phyloP scores from a whole-genome alignment of 1,140 invertebrate species.

The Nasonia giraulti region DNA sequence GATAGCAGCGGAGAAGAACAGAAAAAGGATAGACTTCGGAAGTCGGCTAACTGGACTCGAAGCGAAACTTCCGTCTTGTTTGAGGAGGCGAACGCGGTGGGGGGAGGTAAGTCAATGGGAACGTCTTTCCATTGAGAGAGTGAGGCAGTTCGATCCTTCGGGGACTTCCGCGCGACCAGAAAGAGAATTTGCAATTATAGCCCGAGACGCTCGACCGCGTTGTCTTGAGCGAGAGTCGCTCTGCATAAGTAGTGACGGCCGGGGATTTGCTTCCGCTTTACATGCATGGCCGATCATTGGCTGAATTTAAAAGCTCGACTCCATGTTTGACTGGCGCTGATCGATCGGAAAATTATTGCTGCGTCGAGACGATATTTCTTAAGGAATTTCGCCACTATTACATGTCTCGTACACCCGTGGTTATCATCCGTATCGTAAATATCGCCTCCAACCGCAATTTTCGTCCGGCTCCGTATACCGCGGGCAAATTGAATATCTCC shows the following conservation, averaged over 20 bases:
- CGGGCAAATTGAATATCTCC: slow-evolving; percentile 34
- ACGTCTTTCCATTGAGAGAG: slow-evolving; percentile 60
- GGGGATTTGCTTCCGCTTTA: slow-evolving; percentile 10
- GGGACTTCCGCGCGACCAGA: slow-evolving; percentile 57
- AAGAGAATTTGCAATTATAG: slow-evolving; percentile 64
- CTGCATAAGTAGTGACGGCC: slow-evolving; percentile 42
- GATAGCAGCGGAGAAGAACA: neutral
- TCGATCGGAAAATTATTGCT: slow-evolving; percentile 10
- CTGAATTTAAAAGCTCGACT: slow-evolving; percentile 7
- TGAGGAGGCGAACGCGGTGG: slow-evolving; percentile 25
- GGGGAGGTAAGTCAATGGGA: slow-evolving; percentile 49
- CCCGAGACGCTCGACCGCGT: slow-evolving; percentile 22
- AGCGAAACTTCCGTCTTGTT: slow-evolving; percentile 45
- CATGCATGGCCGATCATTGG: slow-evolving; percentile 33
- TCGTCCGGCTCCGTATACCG: too few species aligned
- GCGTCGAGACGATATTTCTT: neutral
- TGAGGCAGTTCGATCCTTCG: slow-evolving; percentile 51
- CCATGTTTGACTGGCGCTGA: neutral
- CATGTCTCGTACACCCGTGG: neutral
- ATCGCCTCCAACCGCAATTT: slow-evolving; percentile 18
- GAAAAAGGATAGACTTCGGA: neutral
- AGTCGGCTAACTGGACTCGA: slow-evolving; percentile 23
- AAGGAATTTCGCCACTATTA: neutral
- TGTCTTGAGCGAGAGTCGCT: neutral
- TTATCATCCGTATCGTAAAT: slow-evolving; percentile 28